Base-by-base conservation (phyloP, 2,797 vertebrate species). In the Spinus pinus region DNA sequence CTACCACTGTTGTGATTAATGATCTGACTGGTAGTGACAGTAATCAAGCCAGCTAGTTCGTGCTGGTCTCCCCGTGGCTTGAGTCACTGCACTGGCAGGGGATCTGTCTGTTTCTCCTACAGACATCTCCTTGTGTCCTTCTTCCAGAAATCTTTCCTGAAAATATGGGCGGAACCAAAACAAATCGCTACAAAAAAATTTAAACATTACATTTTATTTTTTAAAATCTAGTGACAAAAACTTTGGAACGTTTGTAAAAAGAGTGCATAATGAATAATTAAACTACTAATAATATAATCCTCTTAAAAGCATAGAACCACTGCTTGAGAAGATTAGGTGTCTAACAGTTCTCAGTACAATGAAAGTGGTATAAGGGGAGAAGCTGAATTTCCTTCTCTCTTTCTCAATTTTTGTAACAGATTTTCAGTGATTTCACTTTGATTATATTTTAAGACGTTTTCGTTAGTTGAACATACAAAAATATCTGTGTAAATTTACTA, bases 251-350 rank as follows among this genome's bases (percentile, higher is more conserved):
- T 95, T 91, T 31, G 14, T 72, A 70, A 97, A 97, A 97, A 96
- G 86, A 86, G 42, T 77, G 71, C 77, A 93, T 95, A 97, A 98
- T 96, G 92, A 97, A 97, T 96, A 97, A 97, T 98, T 97, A 97
- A 97, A 95, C 72, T 89, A 94, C 92, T 98, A 97, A 97, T 97
- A 97, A 90, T 93, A 93, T 96, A 97, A 98, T 98, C 97, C 87
- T 97, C 92, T 98, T 97, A 96, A 97, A 97, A 98, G 75, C 94
- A 93, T 79, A 95, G 86, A 97, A 91, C 49, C 66, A 69, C 92
- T 95, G 82, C 82, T 93, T 25, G 65, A 96, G 93, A 95, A 97
- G 96, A 97, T 97, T 97, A 97, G 91, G 75, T 28, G 8, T 95
- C 86, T 97, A 97, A 96, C 82, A 93, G 77, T 93, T 95, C 96